Base-by-base conservation (phyloP, 2,797 vertebrate genomes). In the Tauraco hartlaubi region DNA sequence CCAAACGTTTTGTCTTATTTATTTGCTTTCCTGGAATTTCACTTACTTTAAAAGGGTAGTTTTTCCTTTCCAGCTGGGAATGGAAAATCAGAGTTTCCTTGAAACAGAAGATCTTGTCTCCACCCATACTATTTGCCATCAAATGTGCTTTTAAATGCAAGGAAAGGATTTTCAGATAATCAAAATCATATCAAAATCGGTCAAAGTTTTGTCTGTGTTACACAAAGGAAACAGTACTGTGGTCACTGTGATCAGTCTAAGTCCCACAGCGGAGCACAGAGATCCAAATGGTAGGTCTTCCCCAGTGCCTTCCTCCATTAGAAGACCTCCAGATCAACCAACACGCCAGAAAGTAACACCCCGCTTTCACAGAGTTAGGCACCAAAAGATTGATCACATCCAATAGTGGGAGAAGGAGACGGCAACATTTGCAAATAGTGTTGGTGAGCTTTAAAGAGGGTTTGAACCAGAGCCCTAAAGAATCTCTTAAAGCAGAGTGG, bases 81-180 rank as follows among this genome's bases (percentile, higher is more conserved):
- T 51, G 37, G 46, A 96, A 91, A 95, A 89, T 92, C 75, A 77
- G 15, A 75, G 35, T 93, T 95, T 95, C 78, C 84, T 79, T 94
- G 78, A 83, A 93, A 85, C 61, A 61, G 44, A 93, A 94, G 49
- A 93, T 25, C 22, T 49, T 46, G 41, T 68, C 72, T 82, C 75
- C 64, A 89, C 78, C 81, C 86, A 71, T 55, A 52, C 3, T 37
- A 49, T 46, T 79, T 92, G 68, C 49, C 52, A 61, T 71, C 11
- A 28, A 71, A 59, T 46, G 9, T 59, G n/a, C 44, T 84, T 86
- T 26, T 39, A 87, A 95, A 39, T 19, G 8, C 31, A 64, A 48
- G 48, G 39, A 88, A 82, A 90, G 6, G 6, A 63, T 78, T 90
- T 88, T 90, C 66, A 92, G 21, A 68, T 83, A 48, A 92, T 61